phyloP scores from a whole-genome alignment of 1,140 invertebrate genomes.

The Ganaspis sp. region DNA sequence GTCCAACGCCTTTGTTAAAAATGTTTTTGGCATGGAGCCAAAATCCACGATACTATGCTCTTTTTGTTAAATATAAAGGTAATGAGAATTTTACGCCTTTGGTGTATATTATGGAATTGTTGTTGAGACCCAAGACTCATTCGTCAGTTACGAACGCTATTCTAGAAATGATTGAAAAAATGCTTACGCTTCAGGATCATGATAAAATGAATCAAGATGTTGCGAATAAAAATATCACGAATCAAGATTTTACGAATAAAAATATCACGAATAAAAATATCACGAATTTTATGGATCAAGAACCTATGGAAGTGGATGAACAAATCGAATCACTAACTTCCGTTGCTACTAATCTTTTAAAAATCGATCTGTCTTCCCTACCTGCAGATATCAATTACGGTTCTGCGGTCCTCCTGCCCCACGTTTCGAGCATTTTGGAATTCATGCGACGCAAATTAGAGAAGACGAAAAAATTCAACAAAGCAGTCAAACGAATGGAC shows the following conservation, averaged over 20 bases:
- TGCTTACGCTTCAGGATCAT: conserved; percentile 82
- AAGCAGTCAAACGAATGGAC: conserved; percentile 81
- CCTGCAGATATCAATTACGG: conserved; percentile 82
- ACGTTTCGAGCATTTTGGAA: conserved; percentile 83
- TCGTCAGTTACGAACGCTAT: conserved; percentile 82
- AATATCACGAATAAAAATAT: no score
- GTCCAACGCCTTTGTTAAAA: conserved; percentile 88
- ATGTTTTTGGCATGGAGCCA: conserved; percentile 86
- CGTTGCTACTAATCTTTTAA: conserved; percentile 57
- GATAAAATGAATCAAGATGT: conserved; percentile 74
- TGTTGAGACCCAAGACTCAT: conserved; percentile 82
- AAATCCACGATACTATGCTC: conserved; percentile 84
- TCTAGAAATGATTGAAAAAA: conserved; percentile 86
- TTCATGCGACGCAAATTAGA: conserved; percentile 82
- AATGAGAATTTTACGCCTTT: conserved; percentile 78
- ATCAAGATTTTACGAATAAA: no score
- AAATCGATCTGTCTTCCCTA: conserved; percentile 52
- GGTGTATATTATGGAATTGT: conserved; percentile 82
- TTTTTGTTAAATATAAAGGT: conserved; percentile 81
- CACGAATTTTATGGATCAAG: no score
- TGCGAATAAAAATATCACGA: no score
- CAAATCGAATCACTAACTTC: conserved; percentile 50
- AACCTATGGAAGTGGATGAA: conserved; percentile 65
- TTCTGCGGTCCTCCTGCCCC: conserved; percentile 83
- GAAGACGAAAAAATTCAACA: conserved; percentile 78